Evolutionary conservation across 2,797 vertebrate species (phyloP).

Genomic region (Malurus splendens): DNA sequence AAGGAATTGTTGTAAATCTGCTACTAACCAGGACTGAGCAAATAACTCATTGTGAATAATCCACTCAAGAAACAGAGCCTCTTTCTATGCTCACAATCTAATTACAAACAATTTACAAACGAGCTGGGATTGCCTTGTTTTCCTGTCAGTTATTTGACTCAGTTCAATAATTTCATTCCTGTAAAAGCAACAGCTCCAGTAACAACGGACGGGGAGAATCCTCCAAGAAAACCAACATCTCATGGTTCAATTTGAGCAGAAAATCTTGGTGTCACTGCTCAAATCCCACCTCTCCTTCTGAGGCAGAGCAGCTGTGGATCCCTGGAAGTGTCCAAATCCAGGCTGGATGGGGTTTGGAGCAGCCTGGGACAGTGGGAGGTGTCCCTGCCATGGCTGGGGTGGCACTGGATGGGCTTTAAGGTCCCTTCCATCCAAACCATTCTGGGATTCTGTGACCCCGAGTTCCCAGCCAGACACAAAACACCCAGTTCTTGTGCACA

Average conservation of each 20-base stretch:
- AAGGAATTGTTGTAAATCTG: not conserved
- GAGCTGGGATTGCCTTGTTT: not conserved
- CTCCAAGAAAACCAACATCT: accelerated
- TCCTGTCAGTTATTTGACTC: not conserved
- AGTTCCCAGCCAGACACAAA: not conserved
- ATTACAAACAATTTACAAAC: not conserved
- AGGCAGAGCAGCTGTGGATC: not conserved
- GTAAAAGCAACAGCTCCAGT: not conserved
- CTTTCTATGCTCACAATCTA: not conserved
- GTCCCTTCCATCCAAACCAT: not conserved
- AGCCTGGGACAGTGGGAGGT: not conserved
- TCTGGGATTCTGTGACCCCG: not conserved
- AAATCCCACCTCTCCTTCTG: not conserved
- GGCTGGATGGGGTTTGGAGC: not conserved
- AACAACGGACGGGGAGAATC: accelerated
- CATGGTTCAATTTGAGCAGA: not conserved
- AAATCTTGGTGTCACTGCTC: not conserved
- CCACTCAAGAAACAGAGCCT: not conserved
- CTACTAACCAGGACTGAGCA: not conserved
- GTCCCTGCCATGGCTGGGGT: not conserved
- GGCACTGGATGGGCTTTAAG: accelerated
- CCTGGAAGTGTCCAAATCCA: not conserved
- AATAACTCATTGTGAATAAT: conserved; percentile 22
- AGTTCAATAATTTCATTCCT: not conserved
- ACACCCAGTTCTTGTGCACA: accelerated